phyloP scores from a whole-genome alignment of 2,888 invertebrate genomes.

The Neoscelio sp. region DNA sequence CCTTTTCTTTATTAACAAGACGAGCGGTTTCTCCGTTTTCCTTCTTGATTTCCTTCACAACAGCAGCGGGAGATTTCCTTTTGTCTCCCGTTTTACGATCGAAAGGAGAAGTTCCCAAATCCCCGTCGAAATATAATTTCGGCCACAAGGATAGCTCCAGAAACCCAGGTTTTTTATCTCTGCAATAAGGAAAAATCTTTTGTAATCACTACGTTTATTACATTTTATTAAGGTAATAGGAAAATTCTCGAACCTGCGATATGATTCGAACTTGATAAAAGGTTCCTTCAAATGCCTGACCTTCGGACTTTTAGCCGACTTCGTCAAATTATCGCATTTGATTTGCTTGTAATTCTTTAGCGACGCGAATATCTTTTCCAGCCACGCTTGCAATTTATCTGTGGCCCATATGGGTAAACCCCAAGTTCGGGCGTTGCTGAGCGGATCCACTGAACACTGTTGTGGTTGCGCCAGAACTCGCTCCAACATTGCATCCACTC shows the following conservation, averaged over 20 bases:
- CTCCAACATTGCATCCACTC: slow-evolving; percentile 93
- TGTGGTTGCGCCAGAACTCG: slow-evolving; percentile 85
- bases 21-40: slow-evolving; percentile 77
- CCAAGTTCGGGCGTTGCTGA: slow-evolving; percentile 84
- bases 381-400: slow-evolving; percentile 83
- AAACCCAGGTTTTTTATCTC: slow-evolving; percentile 86
- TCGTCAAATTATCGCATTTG: slow-evolving; percentile 69
- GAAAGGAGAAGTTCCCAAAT: slow-evolving; percentile 82
- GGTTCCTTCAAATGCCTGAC: slow-evolving; percentile 87
- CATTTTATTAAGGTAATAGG: neutral
- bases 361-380: slow-evolving; percentile 87
- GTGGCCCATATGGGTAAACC: slow-evolving; percentile 85
- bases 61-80: slow-evolving; percentile 66
- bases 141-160: slow-evolving; percentile 88
- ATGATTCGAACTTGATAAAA: slow-evolving; percentile 90
- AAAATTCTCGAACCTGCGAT: slow-evolving; percentile 84
- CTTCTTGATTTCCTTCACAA: slow-evolving; percentile 75
- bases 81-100: slow-evolving; percentile 75
- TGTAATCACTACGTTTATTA: neutral
- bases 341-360: slow-evolving; percentile 80
- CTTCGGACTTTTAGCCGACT: slow-evolving; percentile 79
- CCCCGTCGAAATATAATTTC: slow-evolving; percentile 83
- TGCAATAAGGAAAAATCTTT: slow-evolving; percentile 64
- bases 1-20: slow-evolving; percentile 77
- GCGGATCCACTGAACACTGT: slow-evolving; percentile 83